Base-by-base conservation (phyloP, 35 echinoderm and acorn worm species). In the Lytechinus pictus region DNA sequence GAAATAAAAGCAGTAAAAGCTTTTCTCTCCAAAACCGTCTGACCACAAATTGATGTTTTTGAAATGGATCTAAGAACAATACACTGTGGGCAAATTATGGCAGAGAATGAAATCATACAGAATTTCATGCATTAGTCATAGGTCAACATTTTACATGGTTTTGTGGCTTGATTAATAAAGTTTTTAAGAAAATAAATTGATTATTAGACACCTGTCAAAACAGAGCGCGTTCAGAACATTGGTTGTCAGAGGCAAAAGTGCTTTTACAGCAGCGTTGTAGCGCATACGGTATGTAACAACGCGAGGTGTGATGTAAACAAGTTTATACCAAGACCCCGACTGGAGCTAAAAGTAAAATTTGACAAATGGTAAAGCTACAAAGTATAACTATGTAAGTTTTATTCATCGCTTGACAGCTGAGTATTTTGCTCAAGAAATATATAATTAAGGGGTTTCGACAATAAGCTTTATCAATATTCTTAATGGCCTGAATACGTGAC, bases 31-130 rank as follows among this genome's bases (percentile, higher is more conserved):
- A 79, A 79, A 79, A 24, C 8, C 66, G 66, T 79, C 66, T 79
- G 66, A 79, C 66, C 66, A 79, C 66, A 79, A 79, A 79, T 79
- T 79, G 66, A 79, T 79, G 66, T 79, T 79, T 16, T 79, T 79
- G 66, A 79, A 79, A 79, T 79, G 12, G 66, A 79, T 79, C 66
- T 79, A 79, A 79, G 66, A 79, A 79, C 66, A 79, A 79, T 79
- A 79, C n/a, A 79, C 66, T 79, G 19, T 79, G 2, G 66, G 66
- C 66, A 24, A 79, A 79, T 79, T 79, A 79, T 79, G 66, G 66
- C 16, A 24, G 66, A 79, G 66, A 24, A 79, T 79, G 66, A 79
- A 79, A 24, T 79, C 66, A 79, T 79, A 19, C 19, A 79, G 66
- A 24, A 5, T 16, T 79, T 79, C n/a, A 79, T 79, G 66, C 1